A percentile compares a stretch with the other conserved stretches of the same genome.
Conservation (phyloP, 2,888 invertebrate genomes). For the Notodonta ziczac region DNA sequence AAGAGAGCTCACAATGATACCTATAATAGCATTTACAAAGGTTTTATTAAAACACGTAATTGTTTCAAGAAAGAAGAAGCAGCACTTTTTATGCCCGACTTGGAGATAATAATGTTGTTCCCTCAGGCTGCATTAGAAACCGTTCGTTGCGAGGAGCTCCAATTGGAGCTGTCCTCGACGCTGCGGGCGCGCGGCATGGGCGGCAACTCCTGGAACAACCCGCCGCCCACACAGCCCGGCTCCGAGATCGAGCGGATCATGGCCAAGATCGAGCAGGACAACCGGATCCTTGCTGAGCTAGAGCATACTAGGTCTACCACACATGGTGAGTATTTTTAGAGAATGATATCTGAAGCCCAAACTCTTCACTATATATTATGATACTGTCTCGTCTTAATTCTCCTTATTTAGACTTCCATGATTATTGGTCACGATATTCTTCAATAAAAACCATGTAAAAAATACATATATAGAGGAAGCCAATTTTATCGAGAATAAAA, state of each 20-base stretch:
- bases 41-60: too few relatives aligned
- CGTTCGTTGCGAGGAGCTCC: constrained; percentile 94
- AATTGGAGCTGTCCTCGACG: constrained; percentile 92
- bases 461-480: too few relatives aligned
- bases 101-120: constrained; percentile 2
- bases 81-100: background rate
- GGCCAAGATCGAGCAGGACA: constrained; percentile 97
- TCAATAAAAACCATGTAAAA: too few relatives aligned
- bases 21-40: too few relatives aligned
- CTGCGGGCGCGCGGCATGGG: constrained; percentile 78
- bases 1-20: too few relatives aligned
- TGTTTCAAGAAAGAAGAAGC: too few relatives aligned
- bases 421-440: too few relatives aligned
- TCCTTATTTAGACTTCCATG: too few relatives aligned
- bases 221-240: constrained; percentile 78
- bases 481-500: background rate
- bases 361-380: background rate
- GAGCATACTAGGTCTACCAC: constrained; percentile 92
- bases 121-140: constrained; percentile 86
- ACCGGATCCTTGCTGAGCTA: constrained; percentile 94
- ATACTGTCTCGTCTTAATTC: too few relatives aligned
- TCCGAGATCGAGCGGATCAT: constrained; percentile 96
- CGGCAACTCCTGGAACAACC: constrained; percentile 65
- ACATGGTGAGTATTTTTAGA: constrained; percentile 70
- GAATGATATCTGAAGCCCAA: background rate